Evolutionary conservation across 2,888 invertebrate genomes (phyloP), one percentile per base, ranked within the genome.

Genomic region (Pristionchus fissidentatus): DNA sequence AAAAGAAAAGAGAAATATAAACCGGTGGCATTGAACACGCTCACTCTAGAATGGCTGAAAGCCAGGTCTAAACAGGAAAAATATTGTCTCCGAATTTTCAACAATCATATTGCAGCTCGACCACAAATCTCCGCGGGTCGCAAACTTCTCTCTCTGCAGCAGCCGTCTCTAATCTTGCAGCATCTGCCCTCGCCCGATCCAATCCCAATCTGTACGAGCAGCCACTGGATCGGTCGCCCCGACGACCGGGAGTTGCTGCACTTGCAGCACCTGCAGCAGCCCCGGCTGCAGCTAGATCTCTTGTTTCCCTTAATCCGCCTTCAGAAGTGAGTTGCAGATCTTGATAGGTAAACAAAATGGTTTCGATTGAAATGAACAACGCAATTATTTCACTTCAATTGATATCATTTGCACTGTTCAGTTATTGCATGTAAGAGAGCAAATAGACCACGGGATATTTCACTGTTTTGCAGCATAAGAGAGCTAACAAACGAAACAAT

Each of bases 131-230:
- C 35, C 75, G 75, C 32, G 41, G 62, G 0, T 81, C 80, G 3
- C 80, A 81, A 35, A 81, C 80, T 8, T 62, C 60, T 22, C 62
- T 81, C 29, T 46, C 43, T 26, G 80, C 80, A 7, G 46, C 62
- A 3, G 62, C 80, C 7, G 80, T 81, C 22, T 81, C 80, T 5
- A 38, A 32, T 7, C 73, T 83, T 3, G 83, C 83, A n/a, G 73
- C 70, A 10, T 38, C 15, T 52, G 70, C 70, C 1, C 52, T 73
- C 15, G 73, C 70, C 22, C 70, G 83, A 29, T 41, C 41, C 29
- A 83, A 83, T 73, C 83, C 83, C 19, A 57, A 66, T 43, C 29
- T 83, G 46, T 83, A 83, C 73, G 83, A 83, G 55, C 52, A 70
- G 52, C 83, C 83, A 43, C 46, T 81, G 29, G 80, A 81, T 46